phyloP scores from a whole-genome alignment of 2,797 vertebrate species.

The Sylvia borin region DNA sequence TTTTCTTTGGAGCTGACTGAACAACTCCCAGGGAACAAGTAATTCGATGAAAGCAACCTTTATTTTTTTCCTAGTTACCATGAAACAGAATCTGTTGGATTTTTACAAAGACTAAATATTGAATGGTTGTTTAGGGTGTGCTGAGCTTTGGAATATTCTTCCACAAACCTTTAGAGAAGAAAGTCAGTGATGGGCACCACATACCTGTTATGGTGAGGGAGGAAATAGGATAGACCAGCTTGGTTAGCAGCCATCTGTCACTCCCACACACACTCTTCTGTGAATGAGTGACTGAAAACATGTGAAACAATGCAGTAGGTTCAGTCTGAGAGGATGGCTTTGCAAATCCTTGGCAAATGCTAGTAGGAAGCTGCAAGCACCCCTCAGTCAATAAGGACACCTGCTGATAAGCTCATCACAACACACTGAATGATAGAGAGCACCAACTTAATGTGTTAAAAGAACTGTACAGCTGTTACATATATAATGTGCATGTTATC shows the following conservation, averaged over 20 bases:
- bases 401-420: neutral
- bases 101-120: neutral
- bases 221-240: neutral
- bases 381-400: neutral
- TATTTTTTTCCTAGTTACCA: neutral
- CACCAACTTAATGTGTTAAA: neutral
- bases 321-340: neutral
- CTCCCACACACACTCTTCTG: neutral
- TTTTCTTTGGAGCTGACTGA: neutral
- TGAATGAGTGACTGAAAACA: neutral
- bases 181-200: neutral
- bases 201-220: neutral
- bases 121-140: neutral
- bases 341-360: neutral
- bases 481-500: rapidly evolving
- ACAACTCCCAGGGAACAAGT: neutral
- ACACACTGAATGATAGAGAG: neutral
- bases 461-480: neutral
- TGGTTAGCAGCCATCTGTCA: slow-evolving; percentile 28
- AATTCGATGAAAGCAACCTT: neutral
- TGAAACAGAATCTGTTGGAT: neutral
- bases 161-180: neutral
- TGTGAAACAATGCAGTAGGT: neutral
- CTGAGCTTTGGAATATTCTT: neutral
- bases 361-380: neutral